Conservation (phyloP, 92 coral and sea anemone species). For the Zoanthus gigantus region DNA sequence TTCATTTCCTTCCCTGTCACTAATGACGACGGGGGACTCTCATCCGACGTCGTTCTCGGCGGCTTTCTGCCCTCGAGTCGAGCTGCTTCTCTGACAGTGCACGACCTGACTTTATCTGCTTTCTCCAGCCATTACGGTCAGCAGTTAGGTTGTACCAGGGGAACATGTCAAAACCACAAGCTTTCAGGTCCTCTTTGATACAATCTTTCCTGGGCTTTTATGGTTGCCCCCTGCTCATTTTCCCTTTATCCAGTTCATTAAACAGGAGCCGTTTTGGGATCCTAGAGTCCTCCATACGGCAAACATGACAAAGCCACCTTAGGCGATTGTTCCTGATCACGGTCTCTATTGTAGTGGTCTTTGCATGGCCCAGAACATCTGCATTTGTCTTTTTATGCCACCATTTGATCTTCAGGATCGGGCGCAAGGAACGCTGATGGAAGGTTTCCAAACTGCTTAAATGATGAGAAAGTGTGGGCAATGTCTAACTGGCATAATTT, state of each 20-base stretch:
- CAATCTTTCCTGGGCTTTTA: neutral
- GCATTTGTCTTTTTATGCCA: neutral
- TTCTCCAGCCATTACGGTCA: neutral
- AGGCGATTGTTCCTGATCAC: neutral
- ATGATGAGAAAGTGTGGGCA: too few species aligned
- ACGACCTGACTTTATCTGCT: neutral
- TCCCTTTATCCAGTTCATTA: neutral
- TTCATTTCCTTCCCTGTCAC: neutral
- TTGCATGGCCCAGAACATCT: neutral
- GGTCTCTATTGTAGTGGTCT: neutral
- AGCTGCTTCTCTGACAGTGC: neutral
- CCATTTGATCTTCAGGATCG: neutral
- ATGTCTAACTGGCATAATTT: too few species aligned
- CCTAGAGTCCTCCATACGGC: neutral
- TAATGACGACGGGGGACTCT: neutral
- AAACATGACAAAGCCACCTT: neutral
- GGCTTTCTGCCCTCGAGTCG: neutral
- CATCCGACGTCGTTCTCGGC: neutral
- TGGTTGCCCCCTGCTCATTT: neutral
- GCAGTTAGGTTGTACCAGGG: neutral
- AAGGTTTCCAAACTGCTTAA: too few species aligned
- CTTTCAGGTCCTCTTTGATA: neutral
- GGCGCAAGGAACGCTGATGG: neutral
- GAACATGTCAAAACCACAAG: neutral
- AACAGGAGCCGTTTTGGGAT: neutral